Base-by-base conservation (phyloP, 2,888 invertebrate genomes). In the Phyllotreta striolata region DNA sequence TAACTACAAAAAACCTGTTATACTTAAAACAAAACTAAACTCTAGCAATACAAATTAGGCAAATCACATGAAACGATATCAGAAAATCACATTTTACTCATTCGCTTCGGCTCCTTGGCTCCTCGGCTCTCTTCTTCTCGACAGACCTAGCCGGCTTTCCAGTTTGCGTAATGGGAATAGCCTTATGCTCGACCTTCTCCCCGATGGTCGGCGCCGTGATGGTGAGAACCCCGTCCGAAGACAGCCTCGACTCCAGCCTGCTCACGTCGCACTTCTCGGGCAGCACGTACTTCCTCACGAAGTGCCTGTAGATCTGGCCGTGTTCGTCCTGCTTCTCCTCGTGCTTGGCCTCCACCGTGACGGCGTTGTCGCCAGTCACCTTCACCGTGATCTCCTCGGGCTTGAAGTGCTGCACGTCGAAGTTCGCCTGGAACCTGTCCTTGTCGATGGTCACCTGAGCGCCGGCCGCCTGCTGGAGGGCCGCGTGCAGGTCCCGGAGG, bases 361-460 rank as follows among this genome's bases (percentile, higher is more conserved):
- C 51, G n/a, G 61, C 43, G 38, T 62, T 61, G 7, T 65, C 64
- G 1, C 52, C 61, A 4, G 62, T 61, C 6, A 67, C 40, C 39
- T 65, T 67, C 7, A 67, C 65, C 5, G 65, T 44, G 14, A 67
- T 67, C 39, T 67, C 67, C 12, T 65, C 65, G 1, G 67, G 67
- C 56, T 67, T 67, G 55, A 67, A 67, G 38, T 65, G 67, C 55
- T 67, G 67, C 9, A 67, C 67, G 41, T 67, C 67, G 6, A 68
- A 62, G 49, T 63, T 66, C 5, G 66, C 68, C 37, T 68, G 63
- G 52, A 68, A 68, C 43, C 61, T 68, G 7, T 66, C 54, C 38
- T 68, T 65, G 13, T 68, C 63, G 54, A 63, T 44, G n/a, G 44
- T 24, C 24, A 24, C 24, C 24, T 24, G 2, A 1, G 24, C 1